Base-by-base conservation (phyloP, 1,140 invertebrate species). In the Heliconius himera region DNA sequence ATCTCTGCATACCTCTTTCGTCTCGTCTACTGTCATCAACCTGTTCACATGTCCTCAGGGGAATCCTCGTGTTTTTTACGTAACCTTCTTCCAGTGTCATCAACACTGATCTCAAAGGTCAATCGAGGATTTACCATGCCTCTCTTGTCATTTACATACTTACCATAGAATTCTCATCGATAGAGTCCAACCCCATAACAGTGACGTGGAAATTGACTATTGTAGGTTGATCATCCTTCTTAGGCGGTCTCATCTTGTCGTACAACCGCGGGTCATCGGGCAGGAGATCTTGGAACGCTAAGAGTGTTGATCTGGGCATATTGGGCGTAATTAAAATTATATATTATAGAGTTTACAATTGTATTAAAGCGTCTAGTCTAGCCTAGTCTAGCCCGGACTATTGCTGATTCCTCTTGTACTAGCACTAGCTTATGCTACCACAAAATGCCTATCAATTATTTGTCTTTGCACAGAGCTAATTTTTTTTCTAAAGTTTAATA, bases 121-220 rank as follows among this genome's bases (percentile, higher is more conserved):
- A 46, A 46, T 16, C 41, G 41, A 46, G 4, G 41, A 16, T 16
- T 46, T 16, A 46, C 41, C 41, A 46, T 46, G 4, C 13, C 13
- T 46, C 33, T 36, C 33, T 46, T 46, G 3, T 3, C 9, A 9
- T 41, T 13, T 4, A 6, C 49, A 36, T 72, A 22, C 81, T 87
- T 95, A 98, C 97, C 98, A 99, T 99, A 13, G 98, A 98, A 84
- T 97, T 98, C 91, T 99, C 98, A 87, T 98, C 98, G 66, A 99
- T 98, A 18, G 98, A 98, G 94, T 99, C 98, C 70, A 98, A 93
- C 9, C 98, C 97, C 97, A 99, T 98, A 11, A 99, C 98, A 0
- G 98, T 98, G 1, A 99, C 98, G 90, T 98, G 98, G 93, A 99
- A 98, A 91, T 97, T 97, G 4, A 99, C 98, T 29, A 96, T 96